These are phyloP conservation scores for Scotopteryx bipunctaria DNA, from an alignment of 2,888 invertebrate species.

Conservation along the genomic window DNA sequence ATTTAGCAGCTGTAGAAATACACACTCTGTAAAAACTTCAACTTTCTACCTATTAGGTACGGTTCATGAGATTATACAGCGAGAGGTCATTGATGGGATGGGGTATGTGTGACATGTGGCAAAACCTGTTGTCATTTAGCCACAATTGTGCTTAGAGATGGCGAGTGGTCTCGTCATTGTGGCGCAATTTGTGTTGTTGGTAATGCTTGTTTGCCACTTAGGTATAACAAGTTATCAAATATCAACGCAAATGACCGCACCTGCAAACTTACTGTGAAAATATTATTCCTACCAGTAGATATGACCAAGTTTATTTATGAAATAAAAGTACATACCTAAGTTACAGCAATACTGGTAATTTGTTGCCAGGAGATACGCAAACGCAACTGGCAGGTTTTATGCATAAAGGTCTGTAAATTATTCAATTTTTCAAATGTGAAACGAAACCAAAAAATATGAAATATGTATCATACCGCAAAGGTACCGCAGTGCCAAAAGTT, in stretches of 20 bases:
- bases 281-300: not conserved
- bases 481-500: slow-evolving; percentile 7
- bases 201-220: slow-evolving; percentile 7
- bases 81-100: slow-evolving; percentile 28
- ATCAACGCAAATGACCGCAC: slow-evolving; percentile 7
- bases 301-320: not conserved
- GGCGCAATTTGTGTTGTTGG: slow-evolving; percentile 43
- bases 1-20: no score
- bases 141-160: slow-evolving; percentile 50
- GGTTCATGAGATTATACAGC: no score
- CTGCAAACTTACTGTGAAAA: not conserved
- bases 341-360: no score
- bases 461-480: not conserved
- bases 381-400: no score
- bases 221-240: slow-evolving; percentile 6
- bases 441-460: no score
- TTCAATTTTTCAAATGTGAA: not conserved
- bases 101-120: slow-evolving; percentile 41
- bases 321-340: no score
- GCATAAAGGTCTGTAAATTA: no score
- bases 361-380: no score
- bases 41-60: no score
- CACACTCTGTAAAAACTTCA: no score
- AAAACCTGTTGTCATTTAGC: slow-evolving; percentile 53
- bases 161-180: slow-evolving; percentile 40